Evolutionary conservation across 2,797 vertebrate species (phyloP).

Genomic region (Lagocephalus sceleratus): DNA sequence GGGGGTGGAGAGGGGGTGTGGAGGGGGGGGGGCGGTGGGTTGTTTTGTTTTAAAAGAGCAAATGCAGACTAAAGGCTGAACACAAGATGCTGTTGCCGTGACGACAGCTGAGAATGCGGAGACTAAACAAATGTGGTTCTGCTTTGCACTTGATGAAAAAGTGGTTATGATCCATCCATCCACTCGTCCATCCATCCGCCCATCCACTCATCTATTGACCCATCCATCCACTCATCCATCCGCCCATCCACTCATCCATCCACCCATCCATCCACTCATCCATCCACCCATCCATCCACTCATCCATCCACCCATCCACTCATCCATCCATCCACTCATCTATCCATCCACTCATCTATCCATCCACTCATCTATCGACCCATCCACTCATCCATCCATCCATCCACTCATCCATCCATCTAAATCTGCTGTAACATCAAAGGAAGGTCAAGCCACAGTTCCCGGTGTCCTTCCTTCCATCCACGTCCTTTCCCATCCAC

Average conservation of each 20-base stretch:
- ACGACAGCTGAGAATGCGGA: background rate
- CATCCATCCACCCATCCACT: too few relatives aligned
- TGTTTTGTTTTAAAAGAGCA: constrained; percentile 21
- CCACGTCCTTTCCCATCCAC: background rate
- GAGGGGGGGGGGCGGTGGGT: constrained; percentile 10
- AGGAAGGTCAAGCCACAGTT: too few relatives aligned
- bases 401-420: constrained; percentile 1
- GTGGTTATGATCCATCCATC: background rate
- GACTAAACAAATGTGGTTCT: background rate
- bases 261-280: background rate
- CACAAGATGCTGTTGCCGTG: constrained; percentile 3
- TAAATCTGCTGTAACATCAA: too few relatives aligned
- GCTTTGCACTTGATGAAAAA: background rate
- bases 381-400: background rate
- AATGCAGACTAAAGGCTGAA: constrained; percentile 15
- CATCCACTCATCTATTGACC: background rate
- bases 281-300: too few relatives aligned
- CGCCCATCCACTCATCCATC: background rate
- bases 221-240: constrained; percentile 2
- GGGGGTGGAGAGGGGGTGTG: too few relatives aligned
- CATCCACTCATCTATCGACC: background rate
- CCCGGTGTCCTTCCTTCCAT: background rate
- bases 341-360: background rate
- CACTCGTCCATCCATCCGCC: too few relatives aligned
- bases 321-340: background rate